These are phyloP conservation scores for Panopea generosa DNA, from an alignment of 2,888 invertebrate species.

Conservation along the genomic window DNA sequence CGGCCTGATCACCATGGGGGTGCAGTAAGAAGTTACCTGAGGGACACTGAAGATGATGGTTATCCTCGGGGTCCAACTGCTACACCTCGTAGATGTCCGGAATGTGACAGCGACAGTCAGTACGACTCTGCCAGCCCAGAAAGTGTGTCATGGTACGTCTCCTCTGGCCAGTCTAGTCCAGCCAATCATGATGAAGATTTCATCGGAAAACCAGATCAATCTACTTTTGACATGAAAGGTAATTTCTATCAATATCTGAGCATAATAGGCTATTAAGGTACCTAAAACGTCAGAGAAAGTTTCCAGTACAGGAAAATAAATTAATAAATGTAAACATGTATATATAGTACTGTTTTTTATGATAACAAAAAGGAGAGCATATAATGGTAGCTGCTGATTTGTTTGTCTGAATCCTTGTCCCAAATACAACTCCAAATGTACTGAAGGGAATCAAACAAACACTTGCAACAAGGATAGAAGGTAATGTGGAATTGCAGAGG, in stretches of 20 bases:
- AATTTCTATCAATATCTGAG: neutral
- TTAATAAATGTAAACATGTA: too few relatives aligned
- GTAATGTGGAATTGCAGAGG: too few relatives aligned
- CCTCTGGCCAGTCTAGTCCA: conserved; percentile 69
- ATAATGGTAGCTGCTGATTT: too few relatives aligned
- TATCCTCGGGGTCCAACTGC: conserved; percentile 81
- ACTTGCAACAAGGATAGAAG: too few relatives aligned
- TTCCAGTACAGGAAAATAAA: too few relatives aligned
- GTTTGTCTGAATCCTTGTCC: too few relatives aligned
- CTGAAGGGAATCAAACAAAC: too few relatives aligned
- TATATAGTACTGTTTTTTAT: too few relatives aligned
- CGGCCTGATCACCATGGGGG: conserved; percentile 83
- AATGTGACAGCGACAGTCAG: conserved; percentile 75
- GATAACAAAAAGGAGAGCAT: too few relatives aligned
- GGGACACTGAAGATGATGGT: conserved; percentile 77
- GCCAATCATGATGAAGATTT: conserved; percentile 31
- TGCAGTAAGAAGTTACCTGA: conserved; percentile 80
- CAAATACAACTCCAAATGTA: too few relatives aligned
- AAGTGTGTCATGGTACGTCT: conserved; percentile 77
- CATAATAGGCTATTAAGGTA: neutral
- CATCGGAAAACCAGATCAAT: conserved; percentile 40
- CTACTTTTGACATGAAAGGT: conserved; percentile 74
- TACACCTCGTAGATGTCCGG: conserved; percentile 72
- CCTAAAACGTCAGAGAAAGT: too few relatives aligned
- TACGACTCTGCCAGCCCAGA: conserved; percentile 79